A percentile compares a stretch with the other conserved stretches of the same genome.
Evolutionary conservation across 2,888 invertebrate genomes (phyloP).

Genomic region (Pantelozetes paolii): DNA sequence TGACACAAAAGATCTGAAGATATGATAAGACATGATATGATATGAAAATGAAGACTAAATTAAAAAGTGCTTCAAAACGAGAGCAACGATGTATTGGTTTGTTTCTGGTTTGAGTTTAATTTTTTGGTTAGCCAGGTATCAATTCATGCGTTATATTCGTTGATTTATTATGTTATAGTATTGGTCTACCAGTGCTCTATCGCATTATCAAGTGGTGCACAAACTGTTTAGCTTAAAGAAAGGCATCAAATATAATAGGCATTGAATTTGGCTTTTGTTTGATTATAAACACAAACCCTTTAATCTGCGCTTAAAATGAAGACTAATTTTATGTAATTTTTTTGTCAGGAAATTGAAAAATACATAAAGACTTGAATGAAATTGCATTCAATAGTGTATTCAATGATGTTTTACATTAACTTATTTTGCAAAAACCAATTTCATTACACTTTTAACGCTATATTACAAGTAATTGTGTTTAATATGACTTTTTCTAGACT

Average conservation of each 20-base stretch:
- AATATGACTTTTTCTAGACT: too few species aligned
- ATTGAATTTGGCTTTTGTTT: background rate
- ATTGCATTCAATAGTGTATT: too few species aligned
- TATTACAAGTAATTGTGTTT: too few species aligned
- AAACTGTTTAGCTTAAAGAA: background rate
- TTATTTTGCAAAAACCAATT: too few species aligned
- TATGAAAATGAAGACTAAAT: too few species aligned
- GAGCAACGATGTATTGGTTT: background rate
- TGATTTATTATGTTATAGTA: background rate
- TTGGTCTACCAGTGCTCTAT: background rate
- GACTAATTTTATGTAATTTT: background rate
- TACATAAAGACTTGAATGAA: background rate
- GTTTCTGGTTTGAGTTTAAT: background rate
- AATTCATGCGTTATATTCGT: background rate
- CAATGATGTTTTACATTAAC: too few species aligned
- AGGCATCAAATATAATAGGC: background rate
- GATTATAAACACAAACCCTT: background rate
- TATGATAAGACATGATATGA: background rate
- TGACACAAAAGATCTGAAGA: background rate
- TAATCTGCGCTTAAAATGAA: background rate
- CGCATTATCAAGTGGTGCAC: background rate
- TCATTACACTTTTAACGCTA: too few species aligned
- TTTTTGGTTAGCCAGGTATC: slow-evolving; percentile 30
- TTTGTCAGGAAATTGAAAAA: slow-evolving; percentile 23
- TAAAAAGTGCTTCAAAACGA: background rate